A percentile compares a stretch with the other conserved stretches of the same genome.
Evolutionary conservation across 2,888 invertebrate species (phyloP).

Genomic region (Hemistola chrysoprasaria): DNA sequence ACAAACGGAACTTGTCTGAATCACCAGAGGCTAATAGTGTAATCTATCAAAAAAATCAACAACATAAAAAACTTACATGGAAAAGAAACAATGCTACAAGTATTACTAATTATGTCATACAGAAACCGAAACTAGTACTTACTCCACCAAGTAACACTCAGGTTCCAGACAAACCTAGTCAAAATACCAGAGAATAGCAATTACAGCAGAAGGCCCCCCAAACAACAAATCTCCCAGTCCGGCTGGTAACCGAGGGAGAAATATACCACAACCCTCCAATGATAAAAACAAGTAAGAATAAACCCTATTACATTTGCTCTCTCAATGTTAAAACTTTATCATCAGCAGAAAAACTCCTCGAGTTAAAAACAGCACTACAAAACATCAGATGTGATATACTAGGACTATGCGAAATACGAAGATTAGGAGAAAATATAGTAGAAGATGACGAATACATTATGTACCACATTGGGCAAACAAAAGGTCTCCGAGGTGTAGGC

Average conservation of each 20-base stretch:
- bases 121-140: no score
- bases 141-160: no score
- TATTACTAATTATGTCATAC: background rate
- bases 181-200: no score
- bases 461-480: conserved; percentile 28
- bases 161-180: no score
- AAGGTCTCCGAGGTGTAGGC: conserved; percentile 30
- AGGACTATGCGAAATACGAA: conserved; percentile 7
- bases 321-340: conserved; percentile 5
- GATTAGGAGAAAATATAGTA: conserved; percentile 28
- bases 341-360: background rate
- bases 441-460: conserved; percentile 32
- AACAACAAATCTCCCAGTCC: background rate
- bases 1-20: background rate
- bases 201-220: background rate
- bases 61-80: background rate
- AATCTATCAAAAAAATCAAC: background rate
- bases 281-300: background rate
- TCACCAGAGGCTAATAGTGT: background rate
- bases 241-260: conserved; percentile 5
- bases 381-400: conserved; percentile 32
- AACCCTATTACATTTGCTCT: background rate
- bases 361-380: conserved; percentile 20
- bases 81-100: conserved; percentile 1
- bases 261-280: conserved; percentile 4